Evolutionary conservation across 2,797 vertebrate species (phyloP).

Genomic region (Myotis myotis): DNA sequence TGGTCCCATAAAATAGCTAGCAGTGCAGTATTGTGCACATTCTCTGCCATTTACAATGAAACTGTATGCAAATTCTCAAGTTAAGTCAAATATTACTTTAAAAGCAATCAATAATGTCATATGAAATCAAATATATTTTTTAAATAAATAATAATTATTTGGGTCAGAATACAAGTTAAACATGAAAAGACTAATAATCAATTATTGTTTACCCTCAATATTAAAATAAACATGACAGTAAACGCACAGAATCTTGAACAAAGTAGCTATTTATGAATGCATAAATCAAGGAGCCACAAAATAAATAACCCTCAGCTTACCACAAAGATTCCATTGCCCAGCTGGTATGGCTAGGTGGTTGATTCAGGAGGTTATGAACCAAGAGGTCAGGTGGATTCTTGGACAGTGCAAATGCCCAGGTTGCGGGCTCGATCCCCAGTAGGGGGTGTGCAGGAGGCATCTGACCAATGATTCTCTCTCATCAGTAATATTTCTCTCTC

Average conservation of each 20-base stretch:
- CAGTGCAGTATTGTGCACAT: not conserved
- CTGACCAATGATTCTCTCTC: no score
- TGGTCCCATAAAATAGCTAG: slow-evolving; percentile 1
- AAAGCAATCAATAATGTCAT: not conserved
- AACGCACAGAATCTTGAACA: not conserved
- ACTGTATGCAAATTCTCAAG: slow-evolving; percentile 31
- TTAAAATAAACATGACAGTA: not conserved
- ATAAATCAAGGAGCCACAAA: slow-evolving; percentile 1
- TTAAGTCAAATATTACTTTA: slow-evolving; percentile 5
- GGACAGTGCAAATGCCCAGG: no score
- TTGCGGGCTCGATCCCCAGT: no score
- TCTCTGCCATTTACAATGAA: not conserved
- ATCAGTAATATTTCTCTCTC: no score
- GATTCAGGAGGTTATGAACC: no score
- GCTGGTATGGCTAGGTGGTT: no score
- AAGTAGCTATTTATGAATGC: not conserved
- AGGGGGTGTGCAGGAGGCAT: no score
- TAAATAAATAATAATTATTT: not conserved
- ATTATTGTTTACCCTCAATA: not conserved
- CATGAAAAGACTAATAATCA: not conserved
- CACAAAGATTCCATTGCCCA: not conserved
- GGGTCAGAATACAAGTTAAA: not conserved
- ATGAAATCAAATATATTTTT: slow-evolving; percentile 17
- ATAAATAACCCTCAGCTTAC: not conserved
- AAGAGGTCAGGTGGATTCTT: no score